Base-by-base conservation (phyloP, 1,140 invertebrate genomes). In the Sinella curviseta region DNA sequence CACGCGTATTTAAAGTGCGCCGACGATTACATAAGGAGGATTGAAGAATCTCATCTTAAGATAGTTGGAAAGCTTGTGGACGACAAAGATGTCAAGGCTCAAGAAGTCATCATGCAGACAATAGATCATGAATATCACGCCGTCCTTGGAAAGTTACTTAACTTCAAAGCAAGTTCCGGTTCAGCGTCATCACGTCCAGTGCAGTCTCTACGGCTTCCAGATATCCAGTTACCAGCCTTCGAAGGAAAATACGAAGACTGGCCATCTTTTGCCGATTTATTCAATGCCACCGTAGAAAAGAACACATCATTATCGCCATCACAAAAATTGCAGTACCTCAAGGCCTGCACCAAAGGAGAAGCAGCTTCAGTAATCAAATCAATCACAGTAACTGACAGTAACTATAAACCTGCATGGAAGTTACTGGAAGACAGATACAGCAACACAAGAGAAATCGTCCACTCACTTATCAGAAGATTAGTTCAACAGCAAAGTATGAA, bases 301-400 rank as follows among this genome's bases (percentile, higher is more conserved):
- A 76, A 79, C 31, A 2, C 39, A 28, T 20, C 78, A 1, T 16
- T 79, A 1, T 34, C 28, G 3, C 28, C 16, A 3, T 26, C 74
- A 0, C 31, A 79, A 33, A 79, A 79, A 67, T 17, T 79, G 3
- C 4, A 60, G n/a, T 73, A 76, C 35, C 55, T 76, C 3, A 79
- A 79, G 28, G 1, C 36, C 20, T 76, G 17, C 17, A 14, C 74
- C 20, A 34, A 36, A 34, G 78, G 78, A 2, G 78, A 79, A 8
- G 48, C 78, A 12, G 65, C 31, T 16, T 26, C 24, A 60, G 24
- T 8, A 1, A 31, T 79, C 17, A 16, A n/a, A 24, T 76, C 78
- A 12, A 3, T 75, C 24, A 70, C 65, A 31, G 31, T 70, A 1
- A 70, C 31, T 70, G 30, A 70, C 24, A 3, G 3, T 14, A 60